Evolutionary conservation across 2,113 vertebrate species (phyloP).

Genomic region (Pteronura brasiliensis): DNA sequence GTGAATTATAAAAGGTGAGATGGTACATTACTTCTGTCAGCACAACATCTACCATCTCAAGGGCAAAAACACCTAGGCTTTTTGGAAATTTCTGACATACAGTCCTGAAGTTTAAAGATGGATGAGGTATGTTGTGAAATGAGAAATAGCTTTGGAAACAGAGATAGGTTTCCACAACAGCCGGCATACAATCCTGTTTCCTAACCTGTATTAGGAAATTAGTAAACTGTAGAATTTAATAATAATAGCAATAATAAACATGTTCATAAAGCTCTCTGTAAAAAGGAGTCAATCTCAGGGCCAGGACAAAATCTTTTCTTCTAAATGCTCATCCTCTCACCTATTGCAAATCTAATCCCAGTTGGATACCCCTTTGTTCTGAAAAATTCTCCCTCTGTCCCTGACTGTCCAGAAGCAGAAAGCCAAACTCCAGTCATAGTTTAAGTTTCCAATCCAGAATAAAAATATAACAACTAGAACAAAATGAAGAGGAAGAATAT

Average conservation of each 20-base stretch:
- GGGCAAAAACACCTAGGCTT: not conserved
- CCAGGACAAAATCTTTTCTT: not conserved
- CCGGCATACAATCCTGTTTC: not conserved
- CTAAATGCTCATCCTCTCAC: not conserved
- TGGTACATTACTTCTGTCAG: not conserved
- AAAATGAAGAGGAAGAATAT: not conserved
- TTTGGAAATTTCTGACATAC: not conserved
- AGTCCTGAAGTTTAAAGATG: not conserved
- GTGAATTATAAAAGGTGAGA: not conserved
- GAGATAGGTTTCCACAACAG: not conserved
- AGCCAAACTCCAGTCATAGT: not conserved
- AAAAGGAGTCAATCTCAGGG: not conserved
- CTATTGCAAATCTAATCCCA: not conserved
- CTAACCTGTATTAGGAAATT: not conserved
- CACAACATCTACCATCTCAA: not conserved
- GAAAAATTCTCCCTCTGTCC: not conserved
- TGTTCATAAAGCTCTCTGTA: not conserved
- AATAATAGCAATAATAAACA: not conserved
- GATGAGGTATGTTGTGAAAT: not conserved
- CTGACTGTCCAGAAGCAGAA: not conserved
- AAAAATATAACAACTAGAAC: not conserved
- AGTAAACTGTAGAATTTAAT: not conserved
- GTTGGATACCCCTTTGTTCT: not conserved
- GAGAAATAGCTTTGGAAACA: not conserved
- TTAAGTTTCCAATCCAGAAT: not conserved